Evolutionary conservation across 2,113 vertebrate species (phyloP), one percentile per base, ranked within the genome.

Genomic region (Amphiprion ocellaris): DNA sequence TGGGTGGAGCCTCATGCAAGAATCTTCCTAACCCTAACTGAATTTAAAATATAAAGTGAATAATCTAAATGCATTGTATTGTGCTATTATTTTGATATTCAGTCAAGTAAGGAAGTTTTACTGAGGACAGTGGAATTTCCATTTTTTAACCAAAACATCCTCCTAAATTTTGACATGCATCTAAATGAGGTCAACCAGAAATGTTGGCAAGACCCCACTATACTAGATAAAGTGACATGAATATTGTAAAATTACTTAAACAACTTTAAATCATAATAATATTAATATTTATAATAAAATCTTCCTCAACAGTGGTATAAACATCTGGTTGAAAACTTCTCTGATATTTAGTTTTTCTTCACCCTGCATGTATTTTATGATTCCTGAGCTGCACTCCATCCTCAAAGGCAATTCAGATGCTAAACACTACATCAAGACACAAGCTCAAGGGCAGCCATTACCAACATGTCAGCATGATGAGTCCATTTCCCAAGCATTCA

Each of bases 391-490:
- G 72, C 81, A 81, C 79, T 88, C 75, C 66, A 81, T 90, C 83
- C 75, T 83, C 66, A 85, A 86, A 90, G 76, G 79, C 86, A 68
- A 89, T 90, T 74, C 62, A 70, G 81, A 82, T 16, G 30, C 90
- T 90, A 75, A 89, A 86, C 90, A 84, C 92, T 90, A 84, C 85
- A 90, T 93, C 89, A 90, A 77, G 55, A 79, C 69, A 52, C 62
- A 16, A 66, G 87, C 92, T 90, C 86, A 92, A 91, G 90, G 88
- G 88, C 92, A 91, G 83, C 84, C 83, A 91, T 93, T 92, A 93
- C 92, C 88, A 87, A 87, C 81, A 89, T 75, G 92, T 89, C 89
- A 92, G 71, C 79, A 76, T 78, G 87, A 91, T 81, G 88, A 91
- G 74, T 92, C 91, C 70, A 89, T 93, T 92, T 86, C 74, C 91